Evolutionary conservation across 1,140 invertebrate species (phyloP).

Genomic region (Ditylenchus dipsaci): DNA sequence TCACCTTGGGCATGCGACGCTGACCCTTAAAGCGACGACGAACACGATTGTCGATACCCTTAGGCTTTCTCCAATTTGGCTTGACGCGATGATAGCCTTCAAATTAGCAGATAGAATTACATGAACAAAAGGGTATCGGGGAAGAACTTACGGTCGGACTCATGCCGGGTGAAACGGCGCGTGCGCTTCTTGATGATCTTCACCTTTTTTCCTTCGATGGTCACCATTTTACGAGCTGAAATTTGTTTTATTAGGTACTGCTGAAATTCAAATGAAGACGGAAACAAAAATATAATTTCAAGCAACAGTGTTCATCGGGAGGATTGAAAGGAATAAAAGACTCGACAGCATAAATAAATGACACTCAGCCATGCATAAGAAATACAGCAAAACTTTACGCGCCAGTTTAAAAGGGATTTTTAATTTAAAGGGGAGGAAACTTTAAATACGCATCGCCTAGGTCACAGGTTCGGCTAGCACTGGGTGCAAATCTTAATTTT

Average conservation of each 20-base stretch:
- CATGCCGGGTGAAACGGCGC: constrained; percentile 47
- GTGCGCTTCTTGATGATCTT: constrained; percentile 52
- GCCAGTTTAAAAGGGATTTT: no score
- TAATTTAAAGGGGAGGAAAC: no score
- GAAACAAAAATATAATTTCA: background rate
- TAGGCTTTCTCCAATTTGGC: constrained; percentile 84
- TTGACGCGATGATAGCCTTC: constrained; percentile 41
- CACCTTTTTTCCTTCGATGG: constrained; percentile 41
- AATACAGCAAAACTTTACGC: no score
- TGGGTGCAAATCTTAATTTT: no score
- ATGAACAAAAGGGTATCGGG: no score
- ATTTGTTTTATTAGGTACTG: background rate
- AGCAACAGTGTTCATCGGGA: no score
- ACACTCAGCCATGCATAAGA: no score
- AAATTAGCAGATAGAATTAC: no score
- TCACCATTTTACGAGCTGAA: constrained; percentile 38
- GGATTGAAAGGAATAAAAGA: no score
- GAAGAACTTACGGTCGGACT: constrained; percentile 34
- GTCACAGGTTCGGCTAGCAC: no score
- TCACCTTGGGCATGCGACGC: constrained; percentile 81
- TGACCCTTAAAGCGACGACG: constrained; percentile 96
- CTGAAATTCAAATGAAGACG: background rate
- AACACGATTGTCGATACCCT: constrained; percentile 99
- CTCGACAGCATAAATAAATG: no score
- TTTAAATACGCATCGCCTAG: no score